phyloP scores from a whole-genome alignment of 2,797 vertebrate species.

The Crypturellus tataupa region DNA sequence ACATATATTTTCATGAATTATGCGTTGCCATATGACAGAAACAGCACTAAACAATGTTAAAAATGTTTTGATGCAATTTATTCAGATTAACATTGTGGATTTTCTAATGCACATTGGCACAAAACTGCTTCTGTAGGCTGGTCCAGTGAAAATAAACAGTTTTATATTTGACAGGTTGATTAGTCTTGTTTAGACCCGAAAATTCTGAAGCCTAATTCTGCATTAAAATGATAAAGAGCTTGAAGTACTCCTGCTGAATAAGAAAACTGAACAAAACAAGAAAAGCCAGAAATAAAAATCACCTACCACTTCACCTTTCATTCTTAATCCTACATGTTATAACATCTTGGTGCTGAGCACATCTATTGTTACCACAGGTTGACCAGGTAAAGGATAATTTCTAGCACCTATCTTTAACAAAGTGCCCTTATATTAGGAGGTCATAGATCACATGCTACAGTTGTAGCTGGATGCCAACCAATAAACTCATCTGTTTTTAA shows the following conservation, averaged over 20 bases:
- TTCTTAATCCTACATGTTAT: not conserved
- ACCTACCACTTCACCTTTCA: not conserved
- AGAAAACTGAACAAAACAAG: not conserved
- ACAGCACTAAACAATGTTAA: not conserved
- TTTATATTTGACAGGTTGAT: constrained; percentile 8
- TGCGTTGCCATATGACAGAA: not conserved
- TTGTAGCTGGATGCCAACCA: not conserved
- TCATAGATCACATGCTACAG: not conserved
- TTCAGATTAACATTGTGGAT: constrained; percentile 22
- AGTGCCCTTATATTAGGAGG: not conserved
- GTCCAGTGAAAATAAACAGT: constrained; percentile 18
- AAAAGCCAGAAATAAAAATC: not conserved
- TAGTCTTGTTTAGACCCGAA: constrained; percentile 19
- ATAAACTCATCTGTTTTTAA: not conserved
- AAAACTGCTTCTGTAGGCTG: constrained; percentile 40
- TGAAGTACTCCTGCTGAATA: constrained; percentile 29
- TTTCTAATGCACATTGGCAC: constrained; percentile 42
- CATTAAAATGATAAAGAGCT: not conserved
- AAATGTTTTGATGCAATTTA: constrained; percentile 26
- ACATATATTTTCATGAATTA: not conserved
- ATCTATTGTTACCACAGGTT: not conserved
- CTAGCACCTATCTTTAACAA: not conserved
- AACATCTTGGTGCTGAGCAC: not conserved
- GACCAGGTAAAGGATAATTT: not conserved
- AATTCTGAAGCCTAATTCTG: not conserved